Conservation (phyloP, 2,797 vertebrate genomes). For the Thalassophryne amazonica region DNA sequence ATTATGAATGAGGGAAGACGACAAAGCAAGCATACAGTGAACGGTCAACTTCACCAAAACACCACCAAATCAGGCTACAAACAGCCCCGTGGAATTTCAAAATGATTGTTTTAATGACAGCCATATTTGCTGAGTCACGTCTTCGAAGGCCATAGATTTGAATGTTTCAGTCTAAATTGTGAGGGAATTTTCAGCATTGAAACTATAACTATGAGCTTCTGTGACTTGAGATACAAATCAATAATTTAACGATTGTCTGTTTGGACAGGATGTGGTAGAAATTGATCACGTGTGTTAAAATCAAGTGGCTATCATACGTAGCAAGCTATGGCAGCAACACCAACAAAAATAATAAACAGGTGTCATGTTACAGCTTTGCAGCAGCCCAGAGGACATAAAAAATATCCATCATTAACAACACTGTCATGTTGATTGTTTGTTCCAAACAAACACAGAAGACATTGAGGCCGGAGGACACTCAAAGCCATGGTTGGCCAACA, state of each 20-base stretch:
- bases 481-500: no score
- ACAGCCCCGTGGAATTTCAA: conserved; percentile 23
- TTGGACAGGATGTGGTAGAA: conserved; percentile 59
- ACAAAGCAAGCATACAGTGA: conserved; percentile 26
- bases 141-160: conserved; percentile 13
- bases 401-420: no score
- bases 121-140: conserved; percentile 15
- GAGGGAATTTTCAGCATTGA: conserved; percentile 17
- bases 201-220: conserved; percentile 46
- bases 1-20: conserved; percentile 64
- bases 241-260: conserved; percentile 32
- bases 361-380: no score
- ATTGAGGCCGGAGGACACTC: no score
- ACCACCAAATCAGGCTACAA: conserved; percentile 8
- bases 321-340: no score
- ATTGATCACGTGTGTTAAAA: conserved; percentile 6
- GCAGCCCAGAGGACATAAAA: no score
- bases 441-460: no score
- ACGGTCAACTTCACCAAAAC: conserved; percentile 9
- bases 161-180: conserved; percentile 9
- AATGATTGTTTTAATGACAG: conserved; percentile 9
- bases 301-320: conserved; percentile 37
- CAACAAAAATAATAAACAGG: no score
- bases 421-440: no score
- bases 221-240: conserved; percentile 50